Evolutionary conservation across 2,113 vertebrate genomes (phyloP), one percentile per base, ranked within the genome.

Genomic region (Arothron firmamentum): DNA sequence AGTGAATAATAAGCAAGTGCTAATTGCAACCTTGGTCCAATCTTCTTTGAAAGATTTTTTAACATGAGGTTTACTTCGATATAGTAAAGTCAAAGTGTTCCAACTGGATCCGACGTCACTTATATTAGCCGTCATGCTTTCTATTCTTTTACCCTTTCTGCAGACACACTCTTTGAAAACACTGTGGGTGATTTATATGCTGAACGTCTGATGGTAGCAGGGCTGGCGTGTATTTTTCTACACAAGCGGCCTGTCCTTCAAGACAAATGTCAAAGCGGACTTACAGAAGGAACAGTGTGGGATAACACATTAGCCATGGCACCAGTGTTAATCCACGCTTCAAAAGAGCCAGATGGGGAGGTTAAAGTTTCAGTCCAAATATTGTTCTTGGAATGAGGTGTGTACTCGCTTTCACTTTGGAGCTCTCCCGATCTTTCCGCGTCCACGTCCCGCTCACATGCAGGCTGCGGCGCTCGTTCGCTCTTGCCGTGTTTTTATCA

Each of bases 271-370:
- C 82, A 82, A 66, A 69, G 66, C 72, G 75, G 56, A 59, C 76
- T 67, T 77, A 81, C 77, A 87, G 79, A 79, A 80, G 84, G 77
- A 85, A 79, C 80, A 84, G 75, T 87, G 83, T 86, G 76, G 82
- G 71, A 82, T 81, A 81, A 77, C 81, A 76, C 81, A 79, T 88
- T 82, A 85, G 80, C 83, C 78, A 70, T 81, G 85, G 86, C 85
- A 88, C 84, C 87, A 86, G 84, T 88, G 83, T 87, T 89, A 90
- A 90, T 90, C 88, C 85, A 77, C 66, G 81, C 84, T 90, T 89
- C 87, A 91, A 90, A 90, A 84, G 86, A 89, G 81, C 88, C 90
- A 91, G 90, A 91, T 91, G 89, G 84, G 86, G 83, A 80, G 77
- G 85, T 61, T 90, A 90, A 86, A 77, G 85, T 91, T 91, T 90